A percentile compares a stretch with the other conserved stretches of the same genome.
Conservation (phyloP, 1,140 invertebrate species). For the Cotesia chilonis region DNA sequence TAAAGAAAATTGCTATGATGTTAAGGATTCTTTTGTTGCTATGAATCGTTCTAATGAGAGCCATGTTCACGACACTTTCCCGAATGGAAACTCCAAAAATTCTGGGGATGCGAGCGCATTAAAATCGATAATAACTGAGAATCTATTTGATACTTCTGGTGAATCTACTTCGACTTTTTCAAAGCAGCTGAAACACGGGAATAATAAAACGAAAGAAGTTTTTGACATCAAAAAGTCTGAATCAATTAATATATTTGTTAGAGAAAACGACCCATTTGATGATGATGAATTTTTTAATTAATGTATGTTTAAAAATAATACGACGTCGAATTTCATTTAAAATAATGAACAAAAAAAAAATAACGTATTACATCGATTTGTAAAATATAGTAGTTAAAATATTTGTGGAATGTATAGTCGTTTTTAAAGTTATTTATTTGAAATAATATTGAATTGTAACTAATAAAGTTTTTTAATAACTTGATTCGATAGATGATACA, state of each 20-base stretch:
- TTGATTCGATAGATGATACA: too few relatives aligned
- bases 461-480: too few relatives aligned
- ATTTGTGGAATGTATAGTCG: too few relatives aligned
- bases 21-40: slow-evolving; percentile 42
- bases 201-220: slow-evolving; percentile 52
- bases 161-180: slow-evolving; percentile 59
- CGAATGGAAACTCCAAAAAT: slow-evolving; percentile 57
- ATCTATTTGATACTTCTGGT: slow-evolving; percentile 48
- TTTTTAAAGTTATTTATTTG: too few relatives aligned
- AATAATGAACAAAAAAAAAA: background rate
- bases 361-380: too few relatives aligned
- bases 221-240: slow-evolving; percentile 82
- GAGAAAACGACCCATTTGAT: slow-evolving; percentile 84
- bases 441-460: too few relatives aligned
- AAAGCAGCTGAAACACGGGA: slow-evolving; percentile 56
- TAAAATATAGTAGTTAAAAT: too few relatives aligned
- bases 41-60: slow-evolving; percentile 51
- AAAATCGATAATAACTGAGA: slow-evolving; percentile 60
- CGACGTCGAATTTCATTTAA: background rate
- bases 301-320: slow-evolving; percentile 24
- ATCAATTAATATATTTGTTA: slow-evolving; percentile 85
- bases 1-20: slow-evolving; percentile 52
- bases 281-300: slow-evolving; percentile 85
- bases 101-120: slow-evolving; percentile 60
- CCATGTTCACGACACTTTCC: slow-evolving; percentile 54